Base-by-base conservation (phyloP, 1,140 invertebrate species). In the Diachasmimorpha longicaudata region DNA sequence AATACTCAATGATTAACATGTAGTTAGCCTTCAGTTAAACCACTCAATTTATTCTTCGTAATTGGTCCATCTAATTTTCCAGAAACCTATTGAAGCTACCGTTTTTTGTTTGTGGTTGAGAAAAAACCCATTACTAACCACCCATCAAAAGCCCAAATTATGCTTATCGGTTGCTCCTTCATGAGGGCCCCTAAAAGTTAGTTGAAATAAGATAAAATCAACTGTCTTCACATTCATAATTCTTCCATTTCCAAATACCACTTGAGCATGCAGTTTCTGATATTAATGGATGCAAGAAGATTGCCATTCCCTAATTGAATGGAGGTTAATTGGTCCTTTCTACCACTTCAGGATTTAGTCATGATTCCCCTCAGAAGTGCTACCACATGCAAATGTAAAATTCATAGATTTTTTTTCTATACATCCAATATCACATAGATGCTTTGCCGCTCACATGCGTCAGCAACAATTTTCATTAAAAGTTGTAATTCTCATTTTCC, bases 241-340 rank as follows among this genome's bases (percentile, higher is more conserved):
- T 63, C 19, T 9, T 2, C 58, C 25, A 63, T 63, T 14, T 9
- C 11, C 1, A 23, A 63, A 63, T 63, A 63, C 21, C 58, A 63
- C 58, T 63, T 63, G 23, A 19, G 58, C 23, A 63, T 63, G 58
- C 58, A 63, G 21, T 63, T 63, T 31, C 19, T 14, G 58, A 63
- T 63, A 63, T 23, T 31, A 63, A 63, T 63, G 58, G 58, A 63
- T 63, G 58, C 58, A 63, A 63, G 58, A 25, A 31, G 58, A 63
- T 31, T 25, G 19, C 58, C 19, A 63, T 31, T 63, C 13, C 8
- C 58, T 63, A 63, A 63, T 63, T 63, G 58, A 63, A 63, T 63
- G 5, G 58, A 10, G 23, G 19, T 63, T 63, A 63, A 63, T 63
- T 63, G 58, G 21, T 63, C 19, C 8, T 63, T 63, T 63, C 58